Evolutionary conservation across 1,140 invertebrate genomes (phyloP), one percentile per base, ranked within the genome.

Genomic region (Tetragonula clypearis): DNA sequence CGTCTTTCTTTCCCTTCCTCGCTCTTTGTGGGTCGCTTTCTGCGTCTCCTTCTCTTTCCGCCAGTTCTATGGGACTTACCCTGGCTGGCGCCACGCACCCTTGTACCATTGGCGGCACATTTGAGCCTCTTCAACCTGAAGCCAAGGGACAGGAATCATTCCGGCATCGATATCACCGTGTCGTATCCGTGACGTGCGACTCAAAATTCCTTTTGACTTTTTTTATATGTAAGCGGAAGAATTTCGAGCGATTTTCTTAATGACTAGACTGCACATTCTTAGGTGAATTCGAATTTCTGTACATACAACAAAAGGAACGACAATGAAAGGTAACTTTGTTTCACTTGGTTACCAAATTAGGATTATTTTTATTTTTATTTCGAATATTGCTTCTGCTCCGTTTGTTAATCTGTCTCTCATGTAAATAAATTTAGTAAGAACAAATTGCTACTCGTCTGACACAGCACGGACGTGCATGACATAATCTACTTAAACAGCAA

Each of bases 1-100:
- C 72, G 73, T 88, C 74, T 77, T 83, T 69, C 84, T 76, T 78
- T 87, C 77, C 68, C 65, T 71, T 82, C 58, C 41, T 78, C 21
- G 21, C 26, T 75, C 66, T 56, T 68, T 73, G 65, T 84, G 60
- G 58, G 73, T 56, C 75, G 82, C 21, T 75, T 73, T 80, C 84
- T 60, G 53, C 56, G 56, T 65, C 69, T 60, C 75, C 14, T 62
- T 77, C 74, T 83, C 69, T 81, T 41, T 74, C 83, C 58, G 41
- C 35, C 6, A 30, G 62, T 69, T 83, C 80, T 71, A 85, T 73
- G 68, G 78, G 78, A 85, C 84, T 41, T 74, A 74, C 72, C 69
- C 78, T 30, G 78, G 26, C 56, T 72, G 41, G 75, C n/a, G 69
- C 69, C 62, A 66, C 55, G 65, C 56, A 55, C 66, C 56, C 74